Base-by-base conservation (phyloP, 2,888 invertebrate species). In the Lepidocyrtoides sp. region DNA sequence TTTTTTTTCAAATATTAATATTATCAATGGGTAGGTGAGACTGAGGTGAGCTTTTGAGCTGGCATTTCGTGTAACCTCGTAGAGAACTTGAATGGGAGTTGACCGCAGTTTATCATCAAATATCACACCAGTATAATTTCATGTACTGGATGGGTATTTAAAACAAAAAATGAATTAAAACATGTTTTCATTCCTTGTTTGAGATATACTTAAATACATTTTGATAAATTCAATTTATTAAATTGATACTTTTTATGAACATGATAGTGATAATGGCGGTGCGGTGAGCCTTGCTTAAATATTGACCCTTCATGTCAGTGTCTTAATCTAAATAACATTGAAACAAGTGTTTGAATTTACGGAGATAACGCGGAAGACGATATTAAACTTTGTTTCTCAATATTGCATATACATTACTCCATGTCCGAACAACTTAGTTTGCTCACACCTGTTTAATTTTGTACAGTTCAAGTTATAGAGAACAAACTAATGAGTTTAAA, bases 51-150 rank as follows among this genome's bases (percentile, higher is more conserved):
- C 51, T 51, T 51, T n/a, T 1, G 66, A 66, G 32, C 32, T 66
- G 66, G 66, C 66, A 66, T 66, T 32, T 66, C 3, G 44, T 72
- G 23, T 17, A 20, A 44, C 72, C 72, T 23, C 72, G 44, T 72
- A 72, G 44, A 72, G 17, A 72, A 44, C 44, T 69, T 44, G 44
- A 44, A 44, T 72, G 44, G 44, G 41, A 72, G 44, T 72, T 44
- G 44, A 72, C 44, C 72, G 44, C 23, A 2, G 29, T 72, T 72
- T 72, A 69, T 72, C 72, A 44, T 44, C 36, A 36, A n/a, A n/a
- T 12, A 63, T 63, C 23, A 44, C 63, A 63, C 72, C 41, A 72
- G 20, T n/a, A n/a, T n/a, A n/a, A n/a, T n/a, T n/a, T n/a, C n/a
- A n/a, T n/a, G n/a, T n/a, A n/a, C n/a, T n/a, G n/a, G n/a, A n/a